phyloP scores from a whole-genome alignment of 2,888 invertebrate genomes.

The Anorthoa munda region DNA sequence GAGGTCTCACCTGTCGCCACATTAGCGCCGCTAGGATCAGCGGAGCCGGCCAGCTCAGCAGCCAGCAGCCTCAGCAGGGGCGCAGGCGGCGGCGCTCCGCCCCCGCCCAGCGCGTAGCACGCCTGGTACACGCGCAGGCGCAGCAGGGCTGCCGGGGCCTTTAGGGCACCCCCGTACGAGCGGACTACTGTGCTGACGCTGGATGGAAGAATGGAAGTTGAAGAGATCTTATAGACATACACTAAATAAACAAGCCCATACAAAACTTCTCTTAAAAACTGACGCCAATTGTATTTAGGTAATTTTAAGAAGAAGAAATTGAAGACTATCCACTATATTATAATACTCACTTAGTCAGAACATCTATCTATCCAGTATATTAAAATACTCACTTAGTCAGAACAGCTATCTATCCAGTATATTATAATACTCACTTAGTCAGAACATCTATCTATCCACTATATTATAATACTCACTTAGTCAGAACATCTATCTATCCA shows the following conservation, averaged over 20 bases:
- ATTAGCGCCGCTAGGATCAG: slow-evolving; percentile 98
- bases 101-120: slow-evolving; percentile 77
- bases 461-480: slow-evolving; percentile 93
- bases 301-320: too few relatives aligned
- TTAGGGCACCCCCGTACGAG: slow-evolving; percentile 97
- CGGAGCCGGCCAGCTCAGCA: slow-evolving; percentile 98
- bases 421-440: slow-evolving; percentile 93
- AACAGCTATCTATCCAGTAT: slow-evolving; percentile 92
- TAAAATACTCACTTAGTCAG: slow-evolving; percentile 96
- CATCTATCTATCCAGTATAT: too few relatives aligned
- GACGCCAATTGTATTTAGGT: too few relatives aligned
- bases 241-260: too few relatives aligned
- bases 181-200: slow-evolving; percentile 96
- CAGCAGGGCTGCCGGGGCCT: slow-evolving; percentile 98
- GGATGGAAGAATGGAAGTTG: slow-evolving; percentile 52
- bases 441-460: slow-evolving; percentile 92
- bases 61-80: slow-evolving; percentile 93
- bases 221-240: background rate
- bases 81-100: slow-evolving; percentile 90
- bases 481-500: slow-evolving; percentile 93
- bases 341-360: too few relatives aligned
- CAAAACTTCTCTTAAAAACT: too few relatives aligned
- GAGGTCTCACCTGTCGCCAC: slow-evolving; percentile 72
- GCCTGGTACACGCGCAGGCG: slow-evolving; percentile 98
- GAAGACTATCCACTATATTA: too few relatives aligned